These are phyloP conservation scores for Caenorhabditis elegans DNA, from an alignment of 1,140 invertebrate species.

Conservation along the genomic window DNA sequence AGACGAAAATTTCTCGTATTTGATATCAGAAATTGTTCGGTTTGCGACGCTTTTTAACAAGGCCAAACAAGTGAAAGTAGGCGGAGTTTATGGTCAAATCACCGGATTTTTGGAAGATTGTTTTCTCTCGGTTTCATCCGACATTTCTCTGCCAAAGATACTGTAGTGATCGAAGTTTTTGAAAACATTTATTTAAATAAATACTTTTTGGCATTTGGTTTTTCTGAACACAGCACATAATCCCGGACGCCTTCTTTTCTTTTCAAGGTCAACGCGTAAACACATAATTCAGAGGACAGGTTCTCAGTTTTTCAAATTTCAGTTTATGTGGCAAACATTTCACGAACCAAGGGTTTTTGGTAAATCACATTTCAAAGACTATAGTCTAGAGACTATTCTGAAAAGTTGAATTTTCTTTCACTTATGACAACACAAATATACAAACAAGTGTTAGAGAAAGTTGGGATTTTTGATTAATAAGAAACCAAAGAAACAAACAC, in stretches of 20 bases:
- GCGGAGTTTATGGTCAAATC: not conserved
- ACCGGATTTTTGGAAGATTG: not conserved
- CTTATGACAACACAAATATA: no score
- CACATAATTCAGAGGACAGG: not conserved
- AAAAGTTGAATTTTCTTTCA: no score
- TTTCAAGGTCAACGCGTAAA: conserved; percentile 2
- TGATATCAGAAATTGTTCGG: conserved; percentile 11
- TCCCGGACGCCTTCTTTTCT: not conserved
- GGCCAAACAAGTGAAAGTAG: conserved; percentile 16
- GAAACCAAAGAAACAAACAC: no score
- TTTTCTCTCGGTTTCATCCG: not conserved
- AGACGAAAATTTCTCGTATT: not conserved
- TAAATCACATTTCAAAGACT: no score
- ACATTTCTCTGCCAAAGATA: no score
- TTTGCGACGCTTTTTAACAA: conserved; percentile 10
- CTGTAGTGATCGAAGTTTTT: not conserved
- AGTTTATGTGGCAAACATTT: not conserved
- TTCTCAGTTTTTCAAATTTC: conserved; percentile 18
- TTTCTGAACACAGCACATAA: conserved; percentile 12
- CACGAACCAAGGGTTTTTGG: no score
- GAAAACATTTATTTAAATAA: not conserved
- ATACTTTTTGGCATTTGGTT: not conserved
- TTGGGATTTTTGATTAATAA: no score
- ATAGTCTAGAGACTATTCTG: no score
- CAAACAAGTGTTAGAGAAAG: no score